A percentile compares a stretch with the other conserved stretches of the same genome.
Conservation (phyloP, 2,888 invertebrate species). For the Dolichopus griseipennis region DNA sequence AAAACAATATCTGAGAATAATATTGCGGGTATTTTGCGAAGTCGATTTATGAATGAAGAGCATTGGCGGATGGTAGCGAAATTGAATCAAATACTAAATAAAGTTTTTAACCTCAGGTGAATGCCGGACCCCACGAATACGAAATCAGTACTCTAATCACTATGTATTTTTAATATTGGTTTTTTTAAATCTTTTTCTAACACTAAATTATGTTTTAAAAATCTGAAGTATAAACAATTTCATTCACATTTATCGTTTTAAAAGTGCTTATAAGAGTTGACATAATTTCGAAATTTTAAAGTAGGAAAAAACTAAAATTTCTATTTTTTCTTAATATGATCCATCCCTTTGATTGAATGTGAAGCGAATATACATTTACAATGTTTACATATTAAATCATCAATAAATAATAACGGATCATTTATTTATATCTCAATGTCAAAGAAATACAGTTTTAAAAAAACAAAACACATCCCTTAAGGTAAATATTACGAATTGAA, state of each 20-base stretch:
- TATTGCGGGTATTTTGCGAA: too few species aligned
- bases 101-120: too few species aligned
- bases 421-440: background rate
- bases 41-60: too few species aligned
- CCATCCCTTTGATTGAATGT: background rate
- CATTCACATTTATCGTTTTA: background rate
- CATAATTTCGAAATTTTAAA: background rate
- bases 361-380: background rate
- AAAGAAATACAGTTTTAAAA: background rate
- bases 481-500: background rate
- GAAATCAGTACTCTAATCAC: too few species aligned
- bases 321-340: background rate
- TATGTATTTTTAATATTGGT: too few species aligned
- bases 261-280: background rate
- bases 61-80: too few species aligned
- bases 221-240: too few species aligned
- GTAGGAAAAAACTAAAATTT: background rate
- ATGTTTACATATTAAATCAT: background rate
- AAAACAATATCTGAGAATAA: too few species aligned
- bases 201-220: too few species aligned
- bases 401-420: constrained; percentile 4
- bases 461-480: background rate
- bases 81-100: too few species aligned
- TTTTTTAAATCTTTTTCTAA: too few species aligned
- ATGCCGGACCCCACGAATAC: too few species aligned